Evolutionary conservation across 53 echinoderm and acorn worm genomes (phyloP), one percentile per base, ranked within the genome.

Genomic region (Paracentrotus lividus): DNA sequence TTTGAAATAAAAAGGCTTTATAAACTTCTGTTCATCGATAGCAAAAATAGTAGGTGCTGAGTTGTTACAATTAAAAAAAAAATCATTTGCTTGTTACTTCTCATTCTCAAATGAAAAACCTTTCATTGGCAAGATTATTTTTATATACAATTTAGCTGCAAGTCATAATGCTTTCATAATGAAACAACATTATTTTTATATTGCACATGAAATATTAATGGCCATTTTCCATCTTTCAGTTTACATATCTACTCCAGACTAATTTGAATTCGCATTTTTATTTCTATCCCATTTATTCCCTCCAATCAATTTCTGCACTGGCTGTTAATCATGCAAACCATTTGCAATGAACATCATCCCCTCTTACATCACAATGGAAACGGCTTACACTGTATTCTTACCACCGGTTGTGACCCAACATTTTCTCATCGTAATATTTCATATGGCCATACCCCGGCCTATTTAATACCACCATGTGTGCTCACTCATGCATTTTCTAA

Each of bases 261-360:
- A 72, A 72, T 72, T 15, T 15, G 18, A 20, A 38, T 72, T 72
- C 20, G n/a, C 72, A 72, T 72, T 72, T 40, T 72, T 38, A 16
- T 72, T 36, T 69, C n/a, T 72, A 38, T 72, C 72, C 40, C 0
- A 72, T 72, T 72, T 21, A 36, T 72, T 10, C 72, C 20, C 21
- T 21, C 3, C 14, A 38, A 36, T 51, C 29, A 85, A 34, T 47
- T 53, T 23, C 34, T 85, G 26, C 32, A 29, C 15, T 4, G 20
- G 33, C 52, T 12, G 86, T 55, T 85, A 49, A 13, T 5, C 34
- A 24, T 85, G n/a, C 86, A 85, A n/a, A 53, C 72, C 72, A 72
- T 72, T 72, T 72, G 38, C 32, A 38, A 72, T 72, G 38, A 72
- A 57, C 57, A 85, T 45, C 85, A 85, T 27, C 3, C 49, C 44